phyloP scores from a whole-genome alignment of 2,113 vertebrate species.

The Monarcha castaneiventris region DNA sequence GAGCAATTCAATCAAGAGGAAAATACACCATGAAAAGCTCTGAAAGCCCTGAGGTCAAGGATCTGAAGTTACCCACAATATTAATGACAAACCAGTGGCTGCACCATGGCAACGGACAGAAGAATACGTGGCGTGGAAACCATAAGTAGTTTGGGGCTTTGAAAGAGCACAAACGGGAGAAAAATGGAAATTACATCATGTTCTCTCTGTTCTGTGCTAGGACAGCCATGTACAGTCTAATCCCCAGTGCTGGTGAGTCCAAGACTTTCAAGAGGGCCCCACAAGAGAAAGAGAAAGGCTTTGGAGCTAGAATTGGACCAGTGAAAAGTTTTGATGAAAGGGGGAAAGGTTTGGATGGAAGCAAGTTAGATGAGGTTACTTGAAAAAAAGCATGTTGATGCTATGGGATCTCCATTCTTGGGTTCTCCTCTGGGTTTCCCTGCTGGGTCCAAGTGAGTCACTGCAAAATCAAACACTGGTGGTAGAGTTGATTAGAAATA shows the following conservation, averaged over 20 bases:
- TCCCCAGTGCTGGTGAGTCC: constrained; percentile 4
- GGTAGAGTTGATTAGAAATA: neutral
- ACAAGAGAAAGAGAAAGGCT: neutral
- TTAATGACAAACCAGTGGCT: constrained; percentile 66
- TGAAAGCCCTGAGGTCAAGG: constrained; percentile 70
- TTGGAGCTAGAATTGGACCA: neutral
- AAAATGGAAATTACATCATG: constrained; percentile 74
- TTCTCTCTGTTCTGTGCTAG: constrained; percentile 59
- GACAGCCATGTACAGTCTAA: constrained; percentile 61
- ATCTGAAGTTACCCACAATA: constrained; percentile 73
- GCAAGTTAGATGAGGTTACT: neutral
- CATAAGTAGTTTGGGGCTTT: constrained; percentile 55
- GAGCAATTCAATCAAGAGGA: constrained; percentile 71
- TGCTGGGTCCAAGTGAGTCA: neutral
- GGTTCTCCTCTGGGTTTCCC: neutral
- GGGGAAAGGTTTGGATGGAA: neutral
- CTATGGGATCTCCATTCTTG: neutral
- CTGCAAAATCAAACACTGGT: neutral
- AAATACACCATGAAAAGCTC: constrained; percentile 70
- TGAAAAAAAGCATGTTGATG: neutral
- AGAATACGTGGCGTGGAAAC: constrained; percentile 63
- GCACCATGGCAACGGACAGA: constrained; percentile 63
- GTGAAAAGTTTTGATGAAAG: neutral
- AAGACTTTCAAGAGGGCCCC: neutral
- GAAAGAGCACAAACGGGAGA: constrained; percentile 58